Conservation (phyloP, 2,113 vertebrate species). For the Macaca fascicularis region DNA sequence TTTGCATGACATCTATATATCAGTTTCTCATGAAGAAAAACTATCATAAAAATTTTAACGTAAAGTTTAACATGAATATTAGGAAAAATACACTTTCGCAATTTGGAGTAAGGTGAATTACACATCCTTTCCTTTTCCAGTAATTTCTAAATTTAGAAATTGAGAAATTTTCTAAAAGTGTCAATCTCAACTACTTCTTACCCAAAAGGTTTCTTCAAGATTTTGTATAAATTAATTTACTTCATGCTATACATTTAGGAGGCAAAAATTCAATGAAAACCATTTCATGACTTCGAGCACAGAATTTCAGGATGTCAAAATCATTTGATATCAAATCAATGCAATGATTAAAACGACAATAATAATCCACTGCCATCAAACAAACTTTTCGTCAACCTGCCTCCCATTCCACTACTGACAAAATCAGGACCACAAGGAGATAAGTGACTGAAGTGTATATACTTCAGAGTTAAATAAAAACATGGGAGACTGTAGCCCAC, state of each 20-base stretch:
- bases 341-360: neutral
- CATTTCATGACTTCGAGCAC: constrained; percentile 12
- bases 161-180: neutral
- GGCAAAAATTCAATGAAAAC: constrained; percentile 39
- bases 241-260: neutral
- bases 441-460: too few relatives aligned
- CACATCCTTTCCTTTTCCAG: neutral
- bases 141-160: neutral
- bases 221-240: constrained; percentile 24
- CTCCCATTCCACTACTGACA: neutral
- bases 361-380: neutral
- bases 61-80: neutral
- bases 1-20: neutral
- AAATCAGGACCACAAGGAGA: neutral
- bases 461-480: neutral
- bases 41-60: constrained; percentile 18
- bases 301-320: constrained; percentile 28
- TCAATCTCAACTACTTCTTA: constrained; percentile 57
- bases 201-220: constrained; percentile 42
- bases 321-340: neutral
- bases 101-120: neutral
- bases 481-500: neutral
- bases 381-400: neutral
- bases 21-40: constrained; percentile 48
- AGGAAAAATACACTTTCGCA: neutral